Evolutionary conservation across 64 coral and sea anemone species (phyloP), one percentile per base, ranked within the genome.

Genomic region (Exaiptasia diaphana): DNA sequence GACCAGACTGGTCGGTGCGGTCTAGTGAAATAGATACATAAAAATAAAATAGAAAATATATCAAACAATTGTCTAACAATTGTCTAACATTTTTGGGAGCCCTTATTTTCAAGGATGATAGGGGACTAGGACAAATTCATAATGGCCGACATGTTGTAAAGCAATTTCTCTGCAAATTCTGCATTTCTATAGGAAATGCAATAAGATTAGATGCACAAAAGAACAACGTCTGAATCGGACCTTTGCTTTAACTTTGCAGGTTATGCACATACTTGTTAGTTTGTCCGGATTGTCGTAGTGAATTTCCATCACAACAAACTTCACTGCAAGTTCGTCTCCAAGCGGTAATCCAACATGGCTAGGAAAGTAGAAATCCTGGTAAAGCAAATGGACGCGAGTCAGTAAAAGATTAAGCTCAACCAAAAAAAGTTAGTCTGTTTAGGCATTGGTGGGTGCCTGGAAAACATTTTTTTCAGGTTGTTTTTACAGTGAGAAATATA

Each of bases 211-310:
- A n/a, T n/a, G n/a, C n/a, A n/a, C n/a, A n/a, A n/a, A n/a, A n/a
- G n/a, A n/a, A n/a, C n/a, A n/a, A n/a, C n/a, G n/a, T n/a, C n/a
- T n/a, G n/a, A n/a, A n/a, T n/a, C n/a, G n/a, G n/a, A n/a, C n/a
- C n/a, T n/a, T n/a, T n/a, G n/a, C n/a, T n/a, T n/a, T n/a, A n/a
- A n/a, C 2, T 12, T 3, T 54, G 20, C 5, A 53, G 13, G 0
- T 50, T n/a, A 41, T 27, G 21, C 17, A 1, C 15, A 4, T 78
- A 89, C 86, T 76, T 73, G 29, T 14, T 0, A 55, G 44, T 3
- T 81, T 62, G 0, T 41, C 8, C 0, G 86, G 76, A 20, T 89
- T 89, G 41, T 89, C 86, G 30, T 81, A 89, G 33, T 89, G 86
- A 13, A 78, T 64, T 33, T 89, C 76, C 28, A 89, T 8, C 18